Percentiles rank a stretch among this genome's conserved stretches.
These are phyloP conservation scores for Emydura subglobosa DNA, from an alignment of 2,113 vertebrate genomes.

Conservation along the genomic window DNA sequence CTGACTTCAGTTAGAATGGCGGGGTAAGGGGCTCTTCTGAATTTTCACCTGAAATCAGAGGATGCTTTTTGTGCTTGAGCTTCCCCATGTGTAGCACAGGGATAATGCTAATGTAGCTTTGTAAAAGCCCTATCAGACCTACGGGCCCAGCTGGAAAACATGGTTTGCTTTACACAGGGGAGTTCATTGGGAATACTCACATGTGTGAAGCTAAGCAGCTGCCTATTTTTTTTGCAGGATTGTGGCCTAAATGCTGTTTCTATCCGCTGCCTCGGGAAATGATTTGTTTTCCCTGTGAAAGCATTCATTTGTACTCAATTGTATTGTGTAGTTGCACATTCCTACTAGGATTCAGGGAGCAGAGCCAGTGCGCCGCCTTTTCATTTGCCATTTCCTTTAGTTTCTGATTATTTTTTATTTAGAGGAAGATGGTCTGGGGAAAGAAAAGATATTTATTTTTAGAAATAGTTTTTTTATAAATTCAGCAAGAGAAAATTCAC, in stretches of 20 bases:
- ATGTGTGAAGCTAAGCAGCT: neutral
- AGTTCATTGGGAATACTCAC: neutral
- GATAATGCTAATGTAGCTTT: neutral
- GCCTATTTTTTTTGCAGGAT: neutral
- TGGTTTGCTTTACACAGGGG: neutral
- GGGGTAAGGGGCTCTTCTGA: neutral
- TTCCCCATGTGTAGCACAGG: neutral
- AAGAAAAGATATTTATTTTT: neutral
- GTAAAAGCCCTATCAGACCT: too few relatives aligned
- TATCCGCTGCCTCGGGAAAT: neutral
- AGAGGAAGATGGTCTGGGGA: neutral
- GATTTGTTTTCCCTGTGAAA: neutral
- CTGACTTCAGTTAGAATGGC: neutral
- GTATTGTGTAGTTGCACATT: neutral
- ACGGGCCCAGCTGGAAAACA: neutral
- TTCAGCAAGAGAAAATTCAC: neutral
- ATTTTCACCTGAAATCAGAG: neutral
- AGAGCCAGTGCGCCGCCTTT: neutral
- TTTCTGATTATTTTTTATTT: neutral
- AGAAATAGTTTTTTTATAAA: neutral
- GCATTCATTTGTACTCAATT: neutral
- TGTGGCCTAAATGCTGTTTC: neutral
- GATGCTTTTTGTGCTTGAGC: neutral
- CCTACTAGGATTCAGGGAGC: neutral
- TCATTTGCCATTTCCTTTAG: slow-evolving; percentile 4